Conservation (phyloP, 2,113 vertebrate genomes). For the Prunella himalayana region DNA sequence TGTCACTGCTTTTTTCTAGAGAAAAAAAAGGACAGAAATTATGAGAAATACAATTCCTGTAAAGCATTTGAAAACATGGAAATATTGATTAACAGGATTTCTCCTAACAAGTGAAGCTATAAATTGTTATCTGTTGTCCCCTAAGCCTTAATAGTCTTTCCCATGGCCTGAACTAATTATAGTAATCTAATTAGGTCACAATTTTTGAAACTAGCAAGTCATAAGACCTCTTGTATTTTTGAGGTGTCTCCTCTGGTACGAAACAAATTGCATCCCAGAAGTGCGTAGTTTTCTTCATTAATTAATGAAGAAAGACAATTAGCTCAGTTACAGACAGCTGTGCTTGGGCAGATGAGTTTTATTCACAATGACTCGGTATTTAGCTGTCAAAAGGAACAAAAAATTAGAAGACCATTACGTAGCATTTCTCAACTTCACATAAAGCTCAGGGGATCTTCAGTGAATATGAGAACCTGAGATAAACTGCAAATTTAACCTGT, state of each 20-base stretch:
- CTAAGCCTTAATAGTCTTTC: not conserved
- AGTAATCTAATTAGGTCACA: not conserved
- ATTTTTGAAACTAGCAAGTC: constrained; percentile 51
- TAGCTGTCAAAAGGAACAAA: constrained; percentile 66
- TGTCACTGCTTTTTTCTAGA: not conserved
- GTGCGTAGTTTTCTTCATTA: not conserved
- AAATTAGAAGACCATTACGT: constrained; percentile 55
- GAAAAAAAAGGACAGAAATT: not conserved
- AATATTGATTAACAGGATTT: not conserved
- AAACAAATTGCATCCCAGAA: not conserved
- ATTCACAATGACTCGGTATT: constrained; percentile 53
- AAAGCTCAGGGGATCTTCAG: not conserved
- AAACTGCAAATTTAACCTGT: not conserved
- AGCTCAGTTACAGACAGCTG: not conserved
- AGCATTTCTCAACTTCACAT: constrained; percentile 13
- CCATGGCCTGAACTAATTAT: not conserved
- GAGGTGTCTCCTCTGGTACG: not conserved
- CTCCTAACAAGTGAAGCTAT: not conserved
- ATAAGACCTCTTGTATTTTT: not conserved
- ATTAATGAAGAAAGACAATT: constrained; percentile 19
- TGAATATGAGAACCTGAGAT: not conserved
- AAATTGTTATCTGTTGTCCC: not conserved
- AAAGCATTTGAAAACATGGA: not conserved
- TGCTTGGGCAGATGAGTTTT: not conserved
- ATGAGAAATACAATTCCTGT: not conserved